These are phyloP conservation scores for Cylindroiulus punctatus DNA, from an alignment of 2,888 invertebrate species.

Conservation along the genomic window DNA sequence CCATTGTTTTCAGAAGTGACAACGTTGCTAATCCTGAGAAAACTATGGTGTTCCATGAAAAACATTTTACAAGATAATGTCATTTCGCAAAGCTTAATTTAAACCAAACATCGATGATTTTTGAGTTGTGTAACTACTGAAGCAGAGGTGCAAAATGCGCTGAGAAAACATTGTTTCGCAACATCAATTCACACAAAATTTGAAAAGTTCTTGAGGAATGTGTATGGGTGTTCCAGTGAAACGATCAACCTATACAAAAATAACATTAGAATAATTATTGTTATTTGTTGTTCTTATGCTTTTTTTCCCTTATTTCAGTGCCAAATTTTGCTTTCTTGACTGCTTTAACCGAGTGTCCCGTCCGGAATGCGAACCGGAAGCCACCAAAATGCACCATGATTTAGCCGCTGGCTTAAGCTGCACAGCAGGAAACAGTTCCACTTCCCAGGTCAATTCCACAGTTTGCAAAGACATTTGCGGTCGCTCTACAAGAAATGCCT, in stretches of 20 bases:
- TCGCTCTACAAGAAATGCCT: background rate
- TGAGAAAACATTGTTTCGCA: no score
- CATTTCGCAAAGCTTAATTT: no score
- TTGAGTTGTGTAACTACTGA: no score
- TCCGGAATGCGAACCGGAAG: background rate
- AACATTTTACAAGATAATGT: no score
- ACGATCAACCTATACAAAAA: no score
- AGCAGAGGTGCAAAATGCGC: no score
- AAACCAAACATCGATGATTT: no score
- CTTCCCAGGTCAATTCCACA: background rate
- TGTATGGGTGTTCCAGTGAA: no score
- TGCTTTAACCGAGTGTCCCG: background rate
- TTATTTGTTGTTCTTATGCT: background rate
- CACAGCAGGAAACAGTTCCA: background rate
- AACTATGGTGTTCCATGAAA: no score
- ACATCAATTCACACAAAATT: no score
- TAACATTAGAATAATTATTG: background rate
- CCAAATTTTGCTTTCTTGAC: constrained; percentile 1
- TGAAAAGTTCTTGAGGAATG: background rate
- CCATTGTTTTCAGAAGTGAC: no score
- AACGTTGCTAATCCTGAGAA: no score
- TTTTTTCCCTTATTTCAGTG: background rate
- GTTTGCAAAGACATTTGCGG: background rate
- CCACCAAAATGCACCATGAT: background rate
- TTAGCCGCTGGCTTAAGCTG: background rate